Evolutionary conservation across 2,888 invertebrate species (phyloP).

Genomic region (Schrankia costaestrigalis): DNA sequence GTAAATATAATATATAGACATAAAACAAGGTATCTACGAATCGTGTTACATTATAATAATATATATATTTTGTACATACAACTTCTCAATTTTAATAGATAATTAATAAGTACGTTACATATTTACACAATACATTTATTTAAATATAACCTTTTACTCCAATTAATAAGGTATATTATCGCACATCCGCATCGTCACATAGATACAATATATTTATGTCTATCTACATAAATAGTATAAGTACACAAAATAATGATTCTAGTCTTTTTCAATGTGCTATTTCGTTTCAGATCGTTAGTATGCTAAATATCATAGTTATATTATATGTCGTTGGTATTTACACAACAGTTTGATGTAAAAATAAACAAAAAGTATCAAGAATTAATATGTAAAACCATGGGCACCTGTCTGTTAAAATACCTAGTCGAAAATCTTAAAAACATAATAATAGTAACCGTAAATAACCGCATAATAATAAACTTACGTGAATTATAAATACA

Average conservation of each 20-base stretch:
- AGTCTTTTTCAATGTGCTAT: slow-evolving; percentile 33
- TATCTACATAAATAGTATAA: slow-evolving; percentile 46
- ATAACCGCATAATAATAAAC: no score
- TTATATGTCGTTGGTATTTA: no score
- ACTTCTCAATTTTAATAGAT: slow-evolving; percentile 18
- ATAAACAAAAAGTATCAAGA: no score
- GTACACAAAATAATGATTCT: slow-evolving; percentile 61
- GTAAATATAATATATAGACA: no score
- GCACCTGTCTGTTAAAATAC: no score
- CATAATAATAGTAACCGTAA: no score
- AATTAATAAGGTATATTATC: no score
- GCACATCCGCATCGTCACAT: slow-evolving; percentile 24
- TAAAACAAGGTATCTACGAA: no score
- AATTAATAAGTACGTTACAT: slow-evolving; percentile 13
- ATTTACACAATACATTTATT: slow-evolving; percentile 38
- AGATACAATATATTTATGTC: slow-evolving; percentile 25
- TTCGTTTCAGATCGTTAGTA: slow-evolving; percentile 26
- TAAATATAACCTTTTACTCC: slow-evolving; percentile 37
- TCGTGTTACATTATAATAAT: slow-evolving; percentile 13
- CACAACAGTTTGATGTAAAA: no score
- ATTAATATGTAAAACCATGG: no score
- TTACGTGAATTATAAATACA: no score
- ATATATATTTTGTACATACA: slow-evolving; percentile 29
- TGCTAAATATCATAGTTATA: slow-evolving; percentile 8
- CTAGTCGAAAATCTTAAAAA: no score